Percentiles rank a stretch among this genome's conserved stretches.
These are phyloP conservation scores for Trisateles emortualis DNA, from an alignment of 2,888 invertebrate species.

Conservation along the genomic window DNA sequence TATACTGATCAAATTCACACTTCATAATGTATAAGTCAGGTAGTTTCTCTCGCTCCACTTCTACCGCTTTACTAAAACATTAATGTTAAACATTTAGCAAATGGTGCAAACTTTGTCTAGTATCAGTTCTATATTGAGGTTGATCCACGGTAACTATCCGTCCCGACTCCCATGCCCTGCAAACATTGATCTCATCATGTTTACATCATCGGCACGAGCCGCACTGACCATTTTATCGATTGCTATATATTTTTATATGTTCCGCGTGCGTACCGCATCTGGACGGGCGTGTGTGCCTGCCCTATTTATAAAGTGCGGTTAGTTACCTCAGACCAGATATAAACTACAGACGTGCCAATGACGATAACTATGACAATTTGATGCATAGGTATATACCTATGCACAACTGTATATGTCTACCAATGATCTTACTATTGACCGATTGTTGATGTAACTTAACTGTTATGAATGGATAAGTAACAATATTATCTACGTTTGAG, in stretches of 20 bases:
- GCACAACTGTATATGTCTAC: slow-evolving; percentile 41
- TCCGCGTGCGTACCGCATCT: slow-evolving; percentile 66
- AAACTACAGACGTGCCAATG: slow-evolving; percentile 49
- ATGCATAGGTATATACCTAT: slow-evolving; percentile 22
- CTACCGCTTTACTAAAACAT: too few relatives aligned
- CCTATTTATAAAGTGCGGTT: slow-evolving; percentile 75
- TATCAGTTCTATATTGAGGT: slow-evolving; percentile 17
- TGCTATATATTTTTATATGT: slow-evolving; percentile 67
- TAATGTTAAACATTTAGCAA: not conserved
- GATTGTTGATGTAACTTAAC: slow-evolving; percentile 24
- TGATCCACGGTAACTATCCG: slow-evolving; percentile 25
- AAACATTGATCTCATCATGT: slow-evolving; percentile 58
- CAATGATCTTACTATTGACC: slow-evolving; percentile 41
- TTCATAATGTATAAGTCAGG: too few relatives aligned
- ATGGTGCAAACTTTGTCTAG: slow-evolving; percentile 10
- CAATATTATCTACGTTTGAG: not conserved
- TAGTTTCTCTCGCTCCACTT: too few relatives aligned
- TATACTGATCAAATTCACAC: too few relatives aligned
- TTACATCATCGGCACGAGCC: slow-evolving; percentile 64
- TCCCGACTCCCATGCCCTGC: slow-evolving; percentile 32
- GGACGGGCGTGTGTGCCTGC: slow-evolving; percentile 66
- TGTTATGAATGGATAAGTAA: slow-evolving; percentile 29
- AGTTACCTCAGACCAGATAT: slow-evolving; percentile 63
- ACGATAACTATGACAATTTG: slow-evolving; percentile 42
- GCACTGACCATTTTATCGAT: slow-evolving; percentile 72